Evolutionary conservation across 2,113 vertebrate species (phyloP).

Genomic region (Datnioides undecimradiatus): DNA sequence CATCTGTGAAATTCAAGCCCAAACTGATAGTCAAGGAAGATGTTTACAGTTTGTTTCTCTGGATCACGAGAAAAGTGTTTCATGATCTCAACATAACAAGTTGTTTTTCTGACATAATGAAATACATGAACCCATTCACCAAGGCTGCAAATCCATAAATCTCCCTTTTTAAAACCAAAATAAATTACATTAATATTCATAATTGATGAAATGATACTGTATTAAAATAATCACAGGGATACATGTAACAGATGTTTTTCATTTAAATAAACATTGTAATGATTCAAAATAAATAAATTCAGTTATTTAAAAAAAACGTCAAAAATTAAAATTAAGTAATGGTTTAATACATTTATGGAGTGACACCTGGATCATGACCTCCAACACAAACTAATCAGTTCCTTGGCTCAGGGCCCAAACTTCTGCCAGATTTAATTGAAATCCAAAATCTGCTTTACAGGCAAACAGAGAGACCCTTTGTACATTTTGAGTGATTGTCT

Average conservation of each 20-base stretch:
- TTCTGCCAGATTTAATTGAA: constrained; percentile 37
- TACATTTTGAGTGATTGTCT: constrained; percentile 18
- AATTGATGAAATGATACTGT: too few relatives aligned
- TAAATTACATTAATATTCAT: too few relatives aligned
- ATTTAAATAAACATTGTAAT: not conserved
- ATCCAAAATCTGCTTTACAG: constrained; percentile 25
- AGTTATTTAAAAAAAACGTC: not conserved
- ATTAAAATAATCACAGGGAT: too few relatives aligned
- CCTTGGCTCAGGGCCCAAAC: constrained; percentile 6
- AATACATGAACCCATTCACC: not conserved
- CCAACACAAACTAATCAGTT: not conserved
- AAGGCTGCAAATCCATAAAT: not conserved
- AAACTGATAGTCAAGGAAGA: not conserved
- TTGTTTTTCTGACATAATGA: not conserved
- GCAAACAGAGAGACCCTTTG: constrained; percentile 44
- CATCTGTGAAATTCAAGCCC: not conserved
- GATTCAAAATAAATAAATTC: not conserved
- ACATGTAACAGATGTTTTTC: not conserved
- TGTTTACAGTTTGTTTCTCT: not conserved
- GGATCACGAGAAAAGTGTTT: constrained; percentile 2
- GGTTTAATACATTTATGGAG: not conserved
- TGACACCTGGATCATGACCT: constrained; percentile 13
- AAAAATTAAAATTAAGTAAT: not conserved
- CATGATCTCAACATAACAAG: not conserved
- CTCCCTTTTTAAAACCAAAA: not conserved